Conservation (phyloP, 2,797 vertebrate species). For the Esox lucius region DNA sequence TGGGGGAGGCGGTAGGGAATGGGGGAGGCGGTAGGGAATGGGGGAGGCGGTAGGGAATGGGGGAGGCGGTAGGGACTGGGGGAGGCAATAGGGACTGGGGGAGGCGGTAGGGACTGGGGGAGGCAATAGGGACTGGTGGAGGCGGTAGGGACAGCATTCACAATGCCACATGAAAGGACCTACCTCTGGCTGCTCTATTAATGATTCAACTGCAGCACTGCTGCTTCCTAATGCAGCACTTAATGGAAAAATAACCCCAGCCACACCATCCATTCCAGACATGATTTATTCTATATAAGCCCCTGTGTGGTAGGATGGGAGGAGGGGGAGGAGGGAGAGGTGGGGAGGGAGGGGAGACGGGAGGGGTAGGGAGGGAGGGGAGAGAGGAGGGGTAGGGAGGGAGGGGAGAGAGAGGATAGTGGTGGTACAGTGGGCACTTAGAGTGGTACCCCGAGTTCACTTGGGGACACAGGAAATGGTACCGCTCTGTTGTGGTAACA, state of each 20-base stretch:
- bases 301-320: not conserved
- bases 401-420: not conserved
- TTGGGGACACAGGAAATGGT: not conserved
- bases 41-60: not conserved
- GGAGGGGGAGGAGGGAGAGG: not conserved
- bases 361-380: no score
- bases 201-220: slow-evolving; percentile 7
- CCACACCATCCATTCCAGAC: not conserved
- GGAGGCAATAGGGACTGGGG: no score
- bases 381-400: not conserved
- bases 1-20: no score
- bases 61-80: slow-evolving; percentile 2
- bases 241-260: slow-evolving; percentile 4
- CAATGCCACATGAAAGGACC: slow-evolving; percentile 19
- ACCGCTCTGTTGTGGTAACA: not conserved
- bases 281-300: not conserved
- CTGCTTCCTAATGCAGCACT: not conserved
- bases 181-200: not conserved
- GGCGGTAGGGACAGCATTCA: slow-evolving; percentile 1
- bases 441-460: not conserved
- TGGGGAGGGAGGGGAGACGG: not conserved
- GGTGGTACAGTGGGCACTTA: not conserved
- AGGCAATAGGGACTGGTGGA: not conserved
- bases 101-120: slow-evolving; percentile 2
- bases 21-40: not conserved